A percentile compares a stretch with the other conserved stretches of the same genome.
These are phyloP conservation scores for Leptestheria dahalacensis DNA, from an alignment of 1,140 invertebrate genomes.

Conservation along the genomic window DNA sequence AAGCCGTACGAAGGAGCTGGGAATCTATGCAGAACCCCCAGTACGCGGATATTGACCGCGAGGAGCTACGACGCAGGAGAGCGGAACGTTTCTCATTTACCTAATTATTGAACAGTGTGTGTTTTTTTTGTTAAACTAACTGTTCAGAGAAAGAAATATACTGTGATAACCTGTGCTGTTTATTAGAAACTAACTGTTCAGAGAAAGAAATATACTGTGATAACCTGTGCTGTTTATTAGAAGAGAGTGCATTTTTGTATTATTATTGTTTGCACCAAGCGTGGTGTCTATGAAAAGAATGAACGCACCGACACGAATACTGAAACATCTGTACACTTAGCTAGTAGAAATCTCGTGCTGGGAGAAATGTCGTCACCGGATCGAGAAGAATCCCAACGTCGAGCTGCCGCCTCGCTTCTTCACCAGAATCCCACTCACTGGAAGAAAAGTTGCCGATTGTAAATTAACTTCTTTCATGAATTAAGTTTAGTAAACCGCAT, in stretches of 20 bases:
- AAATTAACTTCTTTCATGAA: neutral
- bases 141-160: too few relatives aligned
- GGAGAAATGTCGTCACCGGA: neutral
- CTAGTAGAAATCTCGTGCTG: neutral
- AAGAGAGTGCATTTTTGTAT: too few relatives aligned
- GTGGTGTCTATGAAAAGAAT: neutral
- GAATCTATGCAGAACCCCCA: neutral
- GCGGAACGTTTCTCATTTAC: neutral
- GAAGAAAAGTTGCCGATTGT: neutral
- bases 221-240: too few relatives aligned
- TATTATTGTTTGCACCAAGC: neutral
- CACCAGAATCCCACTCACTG: constrained; percentile 4
- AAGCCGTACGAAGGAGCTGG: constrained; percentile 1
- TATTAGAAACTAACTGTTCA: too few relatives aligned
- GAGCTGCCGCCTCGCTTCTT: constrained; percentile 11
- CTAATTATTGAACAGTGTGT: too few relatives aligned
- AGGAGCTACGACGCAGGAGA: neutral
- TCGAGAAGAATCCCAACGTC: neutral
- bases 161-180: too few relatives aligned
- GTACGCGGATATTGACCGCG: neutral
- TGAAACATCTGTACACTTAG: too few relatives aligned
- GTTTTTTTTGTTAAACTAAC: neutral
- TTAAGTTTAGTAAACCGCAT: neutral
- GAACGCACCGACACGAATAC: neutral
- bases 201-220: too few relatives aligned